Evolutionary conservation across 2,113 vertebrate genomes (phyloP).

Genomic region (Diphyllodes magnificus): DNA sequence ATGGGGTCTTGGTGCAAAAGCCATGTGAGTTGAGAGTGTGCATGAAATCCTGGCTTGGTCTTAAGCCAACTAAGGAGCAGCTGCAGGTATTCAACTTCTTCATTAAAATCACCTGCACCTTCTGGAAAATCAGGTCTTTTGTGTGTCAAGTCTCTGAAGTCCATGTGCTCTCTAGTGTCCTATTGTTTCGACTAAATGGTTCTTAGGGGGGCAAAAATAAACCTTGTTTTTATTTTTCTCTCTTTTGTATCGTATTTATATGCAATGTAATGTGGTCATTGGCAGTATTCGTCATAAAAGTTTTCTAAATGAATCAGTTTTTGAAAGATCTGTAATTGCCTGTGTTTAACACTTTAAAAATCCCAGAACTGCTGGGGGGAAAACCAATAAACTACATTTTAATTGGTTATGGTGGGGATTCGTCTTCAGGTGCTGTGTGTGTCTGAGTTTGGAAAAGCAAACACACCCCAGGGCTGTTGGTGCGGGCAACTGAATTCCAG

Average conservation of each 20-base stretch:
- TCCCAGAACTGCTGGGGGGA: background rate
- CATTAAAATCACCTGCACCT: background rate
- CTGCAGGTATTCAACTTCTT: background rate
- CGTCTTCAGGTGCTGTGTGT: fast-evolving
- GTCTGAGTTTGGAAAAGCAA: background rate
- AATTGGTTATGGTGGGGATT: background rate
- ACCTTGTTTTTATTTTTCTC: background rate
- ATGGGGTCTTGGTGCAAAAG: background rate
- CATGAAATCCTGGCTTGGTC: background rate
- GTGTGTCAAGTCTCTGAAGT: background rate
- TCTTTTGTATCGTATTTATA: background rate
- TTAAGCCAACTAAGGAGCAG: background rate
- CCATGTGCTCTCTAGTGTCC: background rate
- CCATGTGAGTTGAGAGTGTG: background rate
- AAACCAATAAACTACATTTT: background rate
- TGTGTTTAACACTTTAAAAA: background rate
- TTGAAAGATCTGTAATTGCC: background rate
- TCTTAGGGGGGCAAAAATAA: background rate
- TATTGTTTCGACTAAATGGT: background rate
- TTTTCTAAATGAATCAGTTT: conserved; percentile 32
- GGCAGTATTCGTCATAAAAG: background rate
- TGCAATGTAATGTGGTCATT: background rate
- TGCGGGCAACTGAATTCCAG: fast-evolving
- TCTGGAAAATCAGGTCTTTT: background rate
- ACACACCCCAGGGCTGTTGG: fast-evolving